Conservation (phyloP, 2,888 invertebrate species). For the Melikaiella ostensackeni region DNA sequence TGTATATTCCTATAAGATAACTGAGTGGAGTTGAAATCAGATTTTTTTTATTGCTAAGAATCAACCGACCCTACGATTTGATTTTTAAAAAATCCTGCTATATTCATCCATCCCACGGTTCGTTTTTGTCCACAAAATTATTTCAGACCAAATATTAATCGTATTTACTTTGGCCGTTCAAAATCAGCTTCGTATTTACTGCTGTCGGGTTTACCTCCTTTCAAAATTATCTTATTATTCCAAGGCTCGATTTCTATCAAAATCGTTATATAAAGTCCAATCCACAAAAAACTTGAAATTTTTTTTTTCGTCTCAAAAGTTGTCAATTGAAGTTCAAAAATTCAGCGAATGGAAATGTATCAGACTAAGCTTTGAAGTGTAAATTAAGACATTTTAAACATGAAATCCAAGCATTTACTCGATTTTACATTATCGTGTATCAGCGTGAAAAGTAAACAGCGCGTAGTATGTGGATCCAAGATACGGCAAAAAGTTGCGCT, state of each 20-base stretch:
- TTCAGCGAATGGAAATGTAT: background rate
- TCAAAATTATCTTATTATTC: background rate
- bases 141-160: background rate
- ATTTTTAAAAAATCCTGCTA: background rate
- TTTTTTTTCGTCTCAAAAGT: background rate
- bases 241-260: background rate
- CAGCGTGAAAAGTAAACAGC: conserved; percentile 5
- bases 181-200: background rate
- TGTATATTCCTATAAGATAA: background rate
- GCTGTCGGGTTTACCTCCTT: background rate
- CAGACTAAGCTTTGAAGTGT: background rate
- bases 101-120: background rate
- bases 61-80: background rate
- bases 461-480: conserved; percentile 20
- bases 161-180: background rate
- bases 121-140: background rate
- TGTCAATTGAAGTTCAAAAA: background rate
- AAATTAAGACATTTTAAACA: conserved; percentile 18
- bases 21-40: background rate
- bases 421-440: conserved; percentile 12
- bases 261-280: background rate
- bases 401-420: background rate
- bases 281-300: background rate
- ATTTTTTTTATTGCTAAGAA: background rate
- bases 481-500: conserved; percentile 8